Evolutionary conservation across 1,140 invertebrate genomes (phyloP), one percentile per base, ranked within the genome.

Genomic region (Bombus pyrosoma): DNA sequence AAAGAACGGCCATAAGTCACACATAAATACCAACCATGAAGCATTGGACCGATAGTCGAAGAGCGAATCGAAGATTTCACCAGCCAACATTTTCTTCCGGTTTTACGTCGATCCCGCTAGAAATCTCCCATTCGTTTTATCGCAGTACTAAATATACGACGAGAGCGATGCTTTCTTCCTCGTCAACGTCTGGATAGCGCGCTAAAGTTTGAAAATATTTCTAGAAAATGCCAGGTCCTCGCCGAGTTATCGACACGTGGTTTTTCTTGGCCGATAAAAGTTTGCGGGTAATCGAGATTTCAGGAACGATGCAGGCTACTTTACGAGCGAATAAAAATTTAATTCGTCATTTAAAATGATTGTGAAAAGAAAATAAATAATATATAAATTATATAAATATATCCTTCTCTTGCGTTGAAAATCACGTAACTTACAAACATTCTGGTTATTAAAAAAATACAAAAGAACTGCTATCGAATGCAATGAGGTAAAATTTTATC

Each of bases 71-170:
- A 12, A n/a, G 41, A 66, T 59, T 37, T 53, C 25, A 18, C 39
- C 34, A 18, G 2, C 22, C 59, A 43, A 15, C 73, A 28, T 57
- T 75, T 75, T 25, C 73, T 37, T n/a, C 22, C 18, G 22, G 37
- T 68, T 34, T 68, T 68, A 43, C 32, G 15, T 28, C 62, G 32
- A 68, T 37, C 32, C 32, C 5, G 39, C 41, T 47, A 43, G 41
- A 34, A 79, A 79, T 66, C 62, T 64, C 18, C 77, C 41, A 18
- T 66, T 64, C 41, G n/a, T 66, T 64, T 79, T 79, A 66, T 79
- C 77, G n/a, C 25, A 6, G 3, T 13, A 28, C 5, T 32, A 32
- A 32, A 66, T 32, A 64, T 32, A 64, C 62, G n/a, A 64, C 13
- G 12, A 32, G 64, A 32, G 64, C 64, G 13, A n/a, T 32, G 59